Conservation (phyloP, 2,113 vertebrate genomes). For the Cercopithecus mona region DNA sequence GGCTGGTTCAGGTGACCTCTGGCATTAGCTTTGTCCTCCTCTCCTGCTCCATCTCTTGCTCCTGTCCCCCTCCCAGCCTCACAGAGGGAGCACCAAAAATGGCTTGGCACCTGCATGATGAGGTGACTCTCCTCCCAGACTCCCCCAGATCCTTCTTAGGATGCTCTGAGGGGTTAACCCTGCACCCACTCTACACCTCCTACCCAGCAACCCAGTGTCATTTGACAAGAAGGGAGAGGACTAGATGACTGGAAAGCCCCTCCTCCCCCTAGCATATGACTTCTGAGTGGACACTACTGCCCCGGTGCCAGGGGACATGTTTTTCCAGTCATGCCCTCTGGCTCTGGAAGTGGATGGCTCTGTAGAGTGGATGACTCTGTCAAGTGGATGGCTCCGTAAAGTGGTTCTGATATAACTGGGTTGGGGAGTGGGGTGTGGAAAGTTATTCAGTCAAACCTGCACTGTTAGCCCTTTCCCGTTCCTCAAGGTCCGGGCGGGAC, state of each 20-base stretch:
- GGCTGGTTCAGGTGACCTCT: not conserved
- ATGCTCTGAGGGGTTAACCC: not conserved
- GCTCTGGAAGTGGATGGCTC: not conserved
- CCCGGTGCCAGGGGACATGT: constrained; percentile 27
- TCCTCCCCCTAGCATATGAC: not conserved
- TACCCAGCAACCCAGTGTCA: accelerated
- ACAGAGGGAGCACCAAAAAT: not conserved
- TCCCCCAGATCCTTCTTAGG: too few relatives aligned
- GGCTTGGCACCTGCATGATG: not conserved
- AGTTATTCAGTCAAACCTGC: not conserved
- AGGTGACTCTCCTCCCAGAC: not conserved
- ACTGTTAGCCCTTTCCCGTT: not conserved
- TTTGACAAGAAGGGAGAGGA: not conserved
- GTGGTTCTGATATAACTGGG: not conserved
- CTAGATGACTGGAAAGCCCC: not conserved
- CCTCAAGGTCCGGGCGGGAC: accelerated
- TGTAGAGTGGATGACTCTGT: accelerated
- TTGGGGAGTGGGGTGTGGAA: not conserved
- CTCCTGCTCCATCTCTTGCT: not conserved
- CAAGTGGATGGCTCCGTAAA: not conserved
- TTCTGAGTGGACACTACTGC: not conserved
- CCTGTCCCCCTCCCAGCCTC: not conserved
- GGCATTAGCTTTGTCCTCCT: not conserved
- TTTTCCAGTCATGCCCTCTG: constrained; percentile 40
- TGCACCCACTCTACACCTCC: not conserved